These are phyloP conservation scores for Grammomys dolichurus DNA, from an alignment of 2,113 vertebrate genomes.

Conservation along the genomic window DNA sequence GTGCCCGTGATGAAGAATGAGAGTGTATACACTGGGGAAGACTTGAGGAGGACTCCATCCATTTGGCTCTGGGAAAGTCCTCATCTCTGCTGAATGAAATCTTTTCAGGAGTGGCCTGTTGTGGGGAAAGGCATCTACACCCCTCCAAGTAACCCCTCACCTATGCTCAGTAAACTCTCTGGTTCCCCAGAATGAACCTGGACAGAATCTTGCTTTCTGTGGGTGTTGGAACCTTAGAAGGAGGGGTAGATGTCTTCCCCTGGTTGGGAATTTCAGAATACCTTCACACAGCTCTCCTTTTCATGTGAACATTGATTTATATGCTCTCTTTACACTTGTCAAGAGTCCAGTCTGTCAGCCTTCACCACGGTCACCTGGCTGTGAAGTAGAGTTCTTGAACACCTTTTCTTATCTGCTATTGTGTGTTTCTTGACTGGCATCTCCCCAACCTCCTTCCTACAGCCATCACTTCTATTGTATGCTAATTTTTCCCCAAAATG, in stretches of 20 bases:
- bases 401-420: background rate
- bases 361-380: background rate
- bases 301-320: background rate
- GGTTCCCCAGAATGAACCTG: background rate
- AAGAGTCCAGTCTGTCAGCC: background rate
- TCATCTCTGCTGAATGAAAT: background rate
- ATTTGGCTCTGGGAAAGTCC: background rate
- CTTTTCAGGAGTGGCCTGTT: background rate
- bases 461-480: background rate
- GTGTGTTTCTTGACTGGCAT: no score
- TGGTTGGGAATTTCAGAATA: no score
- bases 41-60: background rate
- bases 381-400: no score
- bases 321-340: background rate
- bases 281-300: background rate
- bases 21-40: background rate
- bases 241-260: background rate
- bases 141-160: background rate
- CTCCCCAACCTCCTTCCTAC: background rate
- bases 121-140: background rate
- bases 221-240: background rate
- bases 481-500: slow-evolving; percentile 14
- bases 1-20: background rate
- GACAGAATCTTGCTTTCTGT: background rate
- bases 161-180: background rate